Percentiles rank a stretch among this genome's conserved stretches.
phyloP scores from a whole-genome alignment of 2,888 invertebrate genomes.

The Ectemnius continuus region DNA sequence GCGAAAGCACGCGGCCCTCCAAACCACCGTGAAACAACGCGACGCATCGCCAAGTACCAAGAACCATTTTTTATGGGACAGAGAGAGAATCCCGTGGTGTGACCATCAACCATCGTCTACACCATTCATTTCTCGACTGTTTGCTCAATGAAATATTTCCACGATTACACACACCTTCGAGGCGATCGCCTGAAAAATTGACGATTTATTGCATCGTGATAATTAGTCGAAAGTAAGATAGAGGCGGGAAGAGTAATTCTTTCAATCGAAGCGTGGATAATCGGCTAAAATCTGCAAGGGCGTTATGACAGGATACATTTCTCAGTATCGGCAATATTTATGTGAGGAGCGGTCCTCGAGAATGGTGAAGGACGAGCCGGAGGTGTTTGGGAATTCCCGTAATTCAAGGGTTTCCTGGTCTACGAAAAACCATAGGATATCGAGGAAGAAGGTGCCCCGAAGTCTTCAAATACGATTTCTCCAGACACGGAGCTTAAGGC shows the following conservation, averaged over 20 bases:
- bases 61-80: conserved; percentile 52
- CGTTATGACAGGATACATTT: no score
- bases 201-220: no score
- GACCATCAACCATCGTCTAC: conserved; percentile 13
- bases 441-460: conserved; percentile 18
- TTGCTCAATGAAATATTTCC: neutral
- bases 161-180: no score
- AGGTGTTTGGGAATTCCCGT: conserved; percentile 27
- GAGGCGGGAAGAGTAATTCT: no score
- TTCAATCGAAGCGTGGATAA: no score
- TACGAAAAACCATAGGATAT: conserved; percentile 17
- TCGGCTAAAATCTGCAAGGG: no score
- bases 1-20: conserved; percentile 61
- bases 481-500: conserved; percentile 19
- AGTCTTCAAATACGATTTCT: conserved; percentile 17
- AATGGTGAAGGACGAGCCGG: neutral
- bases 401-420: conserved; percentile 7
- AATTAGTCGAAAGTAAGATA: no score
- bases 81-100: conserved; percentile 28
- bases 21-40: conserved; percentile 54
- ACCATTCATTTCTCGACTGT: neutral
- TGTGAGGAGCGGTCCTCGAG: no score
- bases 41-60: conserved; percentile 54
- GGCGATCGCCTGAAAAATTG: no score
- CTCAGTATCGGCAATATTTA: no score